Conservation (phyloP, 2,888 invertebrate genomes). For the Amblyteles armatorius region DNA sequence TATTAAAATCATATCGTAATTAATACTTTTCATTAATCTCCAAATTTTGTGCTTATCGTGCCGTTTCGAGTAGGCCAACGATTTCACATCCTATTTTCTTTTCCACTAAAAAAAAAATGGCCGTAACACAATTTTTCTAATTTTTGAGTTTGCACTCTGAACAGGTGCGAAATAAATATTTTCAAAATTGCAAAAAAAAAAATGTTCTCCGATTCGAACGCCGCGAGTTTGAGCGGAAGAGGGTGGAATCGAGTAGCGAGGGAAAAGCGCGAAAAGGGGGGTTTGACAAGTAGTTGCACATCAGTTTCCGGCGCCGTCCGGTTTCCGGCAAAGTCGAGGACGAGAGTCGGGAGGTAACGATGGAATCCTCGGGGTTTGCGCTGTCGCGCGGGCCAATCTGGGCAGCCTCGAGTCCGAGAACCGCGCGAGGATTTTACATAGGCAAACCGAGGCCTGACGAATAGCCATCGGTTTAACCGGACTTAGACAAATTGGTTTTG, state of each 20-base stretch:
- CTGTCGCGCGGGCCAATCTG: background rate
- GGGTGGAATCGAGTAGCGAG: background rate
- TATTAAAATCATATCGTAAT: no score
- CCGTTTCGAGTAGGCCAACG: no score
- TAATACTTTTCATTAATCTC: no score
- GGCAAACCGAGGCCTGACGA: conserved; percentile 48
- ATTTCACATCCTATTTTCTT: no score
- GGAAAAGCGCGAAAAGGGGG: background rate
- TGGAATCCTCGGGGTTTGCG: conserved; percentile 15
- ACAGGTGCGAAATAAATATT: background rate
- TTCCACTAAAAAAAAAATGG: no score
- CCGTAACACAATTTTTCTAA: no score
- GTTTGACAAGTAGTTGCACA: conserved; percentile 56
- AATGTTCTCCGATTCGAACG: background rate
- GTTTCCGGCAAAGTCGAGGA: background rate
- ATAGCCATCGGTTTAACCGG: conserved; percentile 58
- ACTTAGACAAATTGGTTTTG: conserved; percentile 73
- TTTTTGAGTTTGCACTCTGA: background rate
- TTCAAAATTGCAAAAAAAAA: background rate
- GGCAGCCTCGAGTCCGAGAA: background rate
- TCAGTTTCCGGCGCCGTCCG: conserved; percentile 9
- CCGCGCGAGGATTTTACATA: conserved; percentile 41
- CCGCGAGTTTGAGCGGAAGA: background rate
- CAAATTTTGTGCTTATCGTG: no score
- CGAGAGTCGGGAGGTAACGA: background rate